Evolutionary conservation across 2,113 vertebrate species (phyloP), one percentile per base, ranked within the genome.

Genomic region (Panurus biarmicus): DNA sequence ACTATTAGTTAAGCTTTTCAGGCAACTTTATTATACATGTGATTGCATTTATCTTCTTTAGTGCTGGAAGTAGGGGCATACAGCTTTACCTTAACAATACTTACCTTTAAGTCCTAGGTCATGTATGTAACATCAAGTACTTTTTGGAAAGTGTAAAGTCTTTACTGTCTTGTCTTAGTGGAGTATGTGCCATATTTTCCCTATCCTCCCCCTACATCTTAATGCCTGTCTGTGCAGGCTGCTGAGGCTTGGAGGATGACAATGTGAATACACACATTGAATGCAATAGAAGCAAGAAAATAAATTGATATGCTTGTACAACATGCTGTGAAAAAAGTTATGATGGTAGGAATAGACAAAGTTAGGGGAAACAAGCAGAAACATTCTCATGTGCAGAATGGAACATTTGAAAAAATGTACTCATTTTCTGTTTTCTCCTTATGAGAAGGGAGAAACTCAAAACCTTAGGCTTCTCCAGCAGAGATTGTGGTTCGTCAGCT

Each of bases 261-360:
- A 19, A 0, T 31, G 35, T 47, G 36, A 71, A 73, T 61, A 15
- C 17, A n/a, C 13, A 28, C 42, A 11, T 1, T 35, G 31, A 76
- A 58, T 70, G n/a, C 26, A 60, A 7, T 10, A 75, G 57, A 53
- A 94, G 54, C 22, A 54, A 53, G 26, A 50, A 75, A 71, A 53
- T 40, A 56, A 71, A 47, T 42, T 10, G 0, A 9, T 74, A 19
- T 0, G 1, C 22, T 77, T 87, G 24, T 6, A 42, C 36, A 79
- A 5, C 7, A 8, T 1, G 1, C 6, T 29, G 0, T 84, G 40
- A 13, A 40, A 75, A 61, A 28, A 9, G 9, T 66, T 80, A 15
- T 19, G 40, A 8, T 71, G 22, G 12, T 57, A 44, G 38, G 20
- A 89, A 44, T 40, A 71, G 57, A 25, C 44, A 48, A 42, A 56